Conservation (phyloP, 2,797 vertebrate genomes). For the Pristis pectinata region DNA sequence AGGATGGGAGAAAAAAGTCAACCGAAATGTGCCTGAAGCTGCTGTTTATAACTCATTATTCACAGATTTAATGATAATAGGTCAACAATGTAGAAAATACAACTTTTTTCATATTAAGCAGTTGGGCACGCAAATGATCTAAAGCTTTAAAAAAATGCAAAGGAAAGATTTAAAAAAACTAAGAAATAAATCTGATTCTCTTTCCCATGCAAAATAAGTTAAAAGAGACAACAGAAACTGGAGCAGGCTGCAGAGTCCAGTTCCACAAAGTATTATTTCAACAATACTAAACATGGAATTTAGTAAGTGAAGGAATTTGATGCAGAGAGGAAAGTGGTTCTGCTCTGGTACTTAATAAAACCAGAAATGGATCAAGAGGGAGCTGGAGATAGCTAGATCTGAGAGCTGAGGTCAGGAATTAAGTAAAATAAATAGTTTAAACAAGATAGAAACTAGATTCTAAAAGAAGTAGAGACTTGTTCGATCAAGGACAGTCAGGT, state of each 20-base stretch:
- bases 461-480: no score
- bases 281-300: neutral
- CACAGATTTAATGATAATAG: constrained; percentile 23
- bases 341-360: no score
- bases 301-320: no score
- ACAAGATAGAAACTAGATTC: no score
- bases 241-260: neutral
- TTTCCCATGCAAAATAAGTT: neutral
- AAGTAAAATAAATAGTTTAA: no score
- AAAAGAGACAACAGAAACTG: neutral
- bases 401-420: no score
- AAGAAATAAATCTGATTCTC: neutral
- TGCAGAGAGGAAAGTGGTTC: no score
- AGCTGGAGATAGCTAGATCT: no score
- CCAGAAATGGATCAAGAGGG: no score
- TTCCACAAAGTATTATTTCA: neutral
- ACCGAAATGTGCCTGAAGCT: constrained; percentile 5
- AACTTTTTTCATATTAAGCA: constrained; percentile 4
- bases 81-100: constrained; percentile 26
- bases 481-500: no score
- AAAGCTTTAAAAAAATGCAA: neutral
- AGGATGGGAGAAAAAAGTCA: neutral
- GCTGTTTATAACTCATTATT: neutral
- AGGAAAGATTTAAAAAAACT: neutral
- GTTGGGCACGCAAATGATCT: neutral